phyloP scores from a whole-genome alignment of 2,888 invertebrate genomes.

The Calliphora vomitoria region DNA sequence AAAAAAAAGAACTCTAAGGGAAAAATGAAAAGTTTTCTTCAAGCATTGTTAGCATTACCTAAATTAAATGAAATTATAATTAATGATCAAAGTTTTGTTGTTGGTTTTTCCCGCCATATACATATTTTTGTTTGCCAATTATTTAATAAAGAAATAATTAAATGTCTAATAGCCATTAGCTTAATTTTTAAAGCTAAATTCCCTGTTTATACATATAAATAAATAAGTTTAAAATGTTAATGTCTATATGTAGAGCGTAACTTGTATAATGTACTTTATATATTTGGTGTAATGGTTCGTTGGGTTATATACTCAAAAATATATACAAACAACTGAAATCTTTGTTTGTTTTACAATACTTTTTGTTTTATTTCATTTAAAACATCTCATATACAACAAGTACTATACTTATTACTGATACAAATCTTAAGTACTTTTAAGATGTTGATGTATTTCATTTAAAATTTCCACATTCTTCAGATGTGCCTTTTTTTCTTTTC shows the following conservation, averaged over 20 bases:
- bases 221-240: too few species aligned
- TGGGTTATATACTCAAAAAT: not conserved
- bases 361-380: slow-evolving; percentile 25
- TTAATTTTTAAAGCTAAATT: not conserved
- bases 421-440: slow-evolving; percentile 18
- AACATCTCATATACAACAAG: not conserved
- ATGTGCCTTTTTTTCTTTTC: slow-evolving; percentile 25
- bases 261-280: too few species aligned
- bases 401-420: not conserved
- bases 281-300: slow-evolving; percentile 37
- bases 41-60: slow-evolving; percentile 48
- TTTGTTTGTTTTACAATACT: slow-evolving; percentile 21
- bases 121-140: not conserved
- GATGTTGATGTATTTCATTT: not conserved
- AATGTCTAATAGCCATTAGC: not conserved
- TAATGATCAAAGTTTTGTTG: slow-evolving; percentile 64
- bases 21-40: slow-evolving; percentile 38
- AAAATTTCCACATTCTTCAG: not conserved
- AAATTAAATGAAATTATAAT: slow-evolving; percentile 69
- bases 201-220: too few species aligned
- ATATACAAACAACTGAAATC: not conserved
- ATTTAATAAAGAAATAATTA: slow-evolving; percentile 11
- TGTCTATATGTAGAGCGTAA: not conserved
- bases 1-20: not conserved
- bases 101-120: not conserved